Evolutionary conservation across 2,888 invertebrate species (phyloP), one percentile per base, ranked within the genome.

Genomic region (Drosophila borborema): DNA sequence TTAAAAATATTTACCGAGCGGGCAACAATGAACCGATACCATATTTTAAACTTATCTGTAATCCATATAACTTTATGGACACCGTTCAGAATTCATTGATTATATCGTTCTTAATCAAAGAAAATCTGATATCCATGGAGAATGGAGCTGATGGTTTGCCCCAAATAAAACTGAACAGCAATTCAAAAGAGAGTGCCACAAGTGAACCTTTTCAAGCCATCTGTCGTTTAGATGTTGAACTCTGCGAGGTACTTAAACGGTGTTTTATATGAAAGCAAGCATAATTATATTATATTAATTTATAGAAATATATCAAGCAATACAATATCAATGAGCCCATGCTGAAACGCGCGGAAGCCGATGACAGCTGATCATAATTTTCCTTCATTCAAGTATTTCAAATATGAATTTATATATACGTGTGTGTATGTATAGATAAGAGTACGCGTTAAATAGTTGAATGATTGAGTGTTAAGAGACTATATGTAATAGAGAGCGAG

Each of bases 61-160:
- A 95, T 91, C 95, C 95, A 0, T 83, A 90, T 0, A 93, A 94
- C 81, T 95, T 94, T 89, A 93, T 94, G 72, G 93, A 93, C 69
- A 95, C 95, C 2, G 93, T 95, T 9, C 94, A 95, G 82, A 95
- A 95, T 90, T 94, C 95, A 74, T 93, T 95, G 82, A 94, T 95
- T 90, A 92, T 94, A 65, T 94, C 95, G 1, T 95, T 95, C 91
- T 92, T 95, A 55, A 90, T 94, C 7, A 92, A 94, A 73, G 95
- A 95, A 91, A 94, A 94, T 43, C 91, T 91, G 31, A 91, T 95
- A 8, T 88, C 91, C 66, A 88, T 95, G 51, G 92, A 92, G 70
- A 91, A 92, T 69, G 94, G 94, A 90, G 61, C 71, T 0, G 92
- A 91, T 80, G 89, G 82, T 2, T 82, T 88, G 59, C 93, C 93